A percentile compares a stretch with the other conserved stretches of the same genome.
These are phyloP conservation scores for Microctonus aethiopoides DNA, from an alignment of 2,888 invertebrate species.

Conservation along the genomic window DNA sequence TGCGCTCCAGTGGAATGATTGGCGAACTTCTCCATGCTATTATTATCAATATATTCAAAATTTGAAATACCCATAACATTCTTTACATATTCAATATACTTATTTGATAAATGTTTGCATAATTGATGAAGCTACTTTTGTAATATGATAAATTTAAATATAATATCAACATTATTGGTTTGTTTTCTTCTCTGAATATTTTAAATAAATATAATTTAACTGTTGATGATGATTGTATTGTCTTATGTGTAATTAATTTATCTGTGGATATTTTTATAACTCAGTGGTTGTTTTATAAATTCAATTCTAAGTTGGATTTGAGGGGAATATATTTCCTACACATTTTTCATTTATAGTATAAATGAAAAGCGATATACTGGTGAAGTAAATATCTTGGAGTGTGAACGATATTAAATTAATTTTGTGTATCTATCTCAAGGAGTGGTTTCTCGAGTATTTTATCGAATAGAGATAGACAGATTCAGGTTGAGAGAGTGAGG, in stretches of 20 bases:
- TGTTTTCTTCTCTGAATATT: too few relatives aligned
- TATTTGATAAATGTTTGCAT: too few relatives aligned
- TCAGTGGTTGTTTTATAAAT: background rate
- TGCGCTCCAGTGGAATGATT: conserved; percentile 35
- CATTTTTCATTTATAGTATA: background rate
- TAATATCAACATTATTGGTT: too few relatives aligned
- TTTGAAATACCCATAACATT: too few relatives aligned
- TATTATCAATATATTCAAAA: too few relatives aligned
- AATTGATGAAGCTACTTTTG: too few relatives aligned
- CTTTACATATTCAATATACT: too few relatives aligned
- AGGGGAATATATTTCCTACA: background rate
- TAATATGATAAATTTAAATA: too few relatives aligned
- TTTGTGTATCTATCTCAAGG: background rate
- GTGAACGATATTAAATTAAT: background rate
- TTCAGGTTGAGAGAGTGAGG: background rate
- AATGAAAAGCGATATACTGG: background rate
- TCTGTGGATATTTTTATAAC: too few relatives aligned
- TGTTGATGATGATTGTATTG: too few relatives aligned
- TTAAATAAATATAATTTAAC: too few relatives aligned
- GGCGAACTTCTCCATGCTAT: background rate
- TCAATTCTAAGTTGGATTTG: background rate
- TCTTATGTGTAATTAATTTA: too few relatives aligned
- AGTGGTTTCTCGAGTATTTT: background rate
- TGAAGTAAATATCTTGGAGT: background rate
- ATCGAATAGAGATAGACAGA: background rate